These are phyloP conservation scores for Eucera pruinosa DNA, from an alignment of 2,888 invertebrate species.

Conservation along the genomic window DNA sequence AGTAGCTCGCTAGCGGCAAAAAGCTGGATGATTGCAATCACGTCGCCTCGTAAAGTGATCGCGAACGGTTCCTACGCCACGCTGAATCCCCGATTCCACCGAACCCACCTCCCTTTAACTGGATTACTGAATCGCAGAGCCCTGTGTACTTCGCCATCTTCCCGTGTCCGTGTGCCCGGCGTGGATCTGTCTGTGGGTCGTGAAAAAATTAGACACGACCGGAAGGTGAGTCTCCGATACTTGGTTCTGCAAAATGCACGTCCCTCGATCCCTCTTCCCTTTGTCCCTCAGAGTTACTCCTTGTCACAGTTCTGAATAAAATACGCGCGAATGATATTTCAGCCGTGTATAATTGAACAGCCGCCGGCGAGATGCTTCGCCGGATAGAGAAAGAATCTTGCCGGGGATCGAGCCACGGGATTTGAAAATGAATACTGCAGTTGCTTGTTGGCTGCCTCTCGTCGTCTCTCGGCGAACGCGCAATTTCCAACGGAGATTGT, in stretches of 20 bases:
- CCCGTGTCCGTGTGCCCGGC: background rate
- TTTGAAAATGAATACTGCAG: slow-evolving; percentile 46
- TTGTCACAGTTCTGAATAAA: slow-evolving; percentile 41
- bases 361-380: background rate
- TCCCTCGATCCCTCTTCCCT: background rate
- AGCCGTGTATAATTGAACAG: slow-evolving; percentile 50
- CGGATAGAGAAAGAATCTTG: slow-evolving; percentile 23
- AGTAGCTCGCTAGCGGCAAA: slow-evolving; percentile 53
- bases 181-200: background rate
- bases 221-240: slow-evolving; percentile 14
- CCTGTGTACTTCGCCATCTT: background rate
- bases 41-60: slow-evolving; percentile 76
- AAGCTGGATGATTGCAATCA: slow-evolving; percentile 75
- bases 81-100: slow-evolving; percentile 28
- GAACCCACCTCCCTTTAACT: slow-evolving; percentile 27
- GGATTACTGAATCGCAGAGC: slow-evolving; percentile 33
- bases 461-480: background rate
- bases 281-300: slow-evolving; percentile 23
- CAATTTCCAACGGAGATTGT: slow-evolving; percentile 11
- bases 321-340: slow-evolving; percentile 46
- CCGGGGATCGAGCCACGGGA: slow-evolving; percentile 26
- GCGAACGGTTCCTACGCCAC: slow-evolving; percentile 53
- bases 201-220: slow-evolving; percentile 19
- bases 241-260: slow-evolving; percentile 35
- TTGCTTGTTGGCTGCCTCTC: slow-evolving; percentile 1